Evolutionary conservation across 2,888 invertebrate genomes (phyloP).

Genomic region (Chymomyza fuscimana): DNA sequence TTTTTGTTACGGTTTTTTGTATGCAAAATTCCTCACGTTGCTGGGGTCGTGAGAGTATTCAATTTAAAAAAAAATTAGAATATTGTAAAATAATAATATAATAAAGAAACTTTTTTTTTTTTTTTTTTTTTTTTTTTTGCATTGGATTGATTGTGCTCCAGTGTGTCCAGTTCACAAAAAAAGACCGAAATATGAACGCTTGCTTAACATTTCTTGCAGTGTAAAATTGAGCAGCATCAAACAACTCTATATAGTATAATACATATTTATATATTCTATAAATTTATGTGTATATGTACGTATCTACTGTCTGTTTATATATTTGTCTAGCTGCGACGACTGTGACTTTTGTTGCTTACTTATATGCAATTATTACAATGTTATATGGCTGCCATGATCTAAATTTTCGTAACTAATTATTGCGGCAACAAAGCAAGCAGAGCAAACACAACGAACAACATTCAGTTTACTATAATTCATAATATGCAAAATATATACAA

Average conservation of each 20-base stretch:
- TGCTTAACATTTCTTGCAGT: neutral
- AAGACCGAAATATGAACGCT: neutral
- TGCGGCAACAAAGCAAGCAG: conserved; percentile 46
- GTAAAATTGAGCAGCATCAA: conserved; percentile 11
- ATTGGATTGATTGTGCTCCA: too few species aligned
- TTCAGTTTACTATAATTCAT: conserved; percentile 2
- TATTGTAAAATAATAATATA: too few species aligned
- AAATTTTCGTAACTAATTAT: conserved; percentile 68
- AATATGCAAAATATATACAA: conserved; percentile 4
- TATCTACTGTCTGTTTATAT: conserved; percentile 9
- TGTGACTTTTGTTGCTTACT: conserved; percentile 25
- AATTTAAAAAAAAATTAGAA: too few species aligned
- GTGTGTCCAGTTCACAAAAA: too few species aligned
- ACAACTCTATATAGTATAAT: conserved; percentile 6
- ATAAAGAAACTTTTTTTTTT: too few species aligned
- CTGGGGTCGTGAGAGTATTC: too few species aligned
- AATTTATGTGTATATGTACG: conserved; percentile 9
- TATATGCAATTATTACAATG: conserved; percentile 59
- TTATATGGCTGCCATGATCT: conserved; percentile 73
- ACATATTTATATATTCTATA: conserved; percentile 29
- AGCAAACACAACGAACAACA: conserved; percentile 30
- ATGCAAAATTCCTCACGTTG: too few species aligned
- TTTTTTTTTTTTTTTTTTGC: too few species aligned
- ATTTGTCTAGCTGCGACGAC: conserved; percentile 10
- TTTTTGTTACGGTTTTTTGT: too few species aligned